Conservation (phyloP, 2,113 vertebrate species). For the Anhinga anhinga region DNA sequence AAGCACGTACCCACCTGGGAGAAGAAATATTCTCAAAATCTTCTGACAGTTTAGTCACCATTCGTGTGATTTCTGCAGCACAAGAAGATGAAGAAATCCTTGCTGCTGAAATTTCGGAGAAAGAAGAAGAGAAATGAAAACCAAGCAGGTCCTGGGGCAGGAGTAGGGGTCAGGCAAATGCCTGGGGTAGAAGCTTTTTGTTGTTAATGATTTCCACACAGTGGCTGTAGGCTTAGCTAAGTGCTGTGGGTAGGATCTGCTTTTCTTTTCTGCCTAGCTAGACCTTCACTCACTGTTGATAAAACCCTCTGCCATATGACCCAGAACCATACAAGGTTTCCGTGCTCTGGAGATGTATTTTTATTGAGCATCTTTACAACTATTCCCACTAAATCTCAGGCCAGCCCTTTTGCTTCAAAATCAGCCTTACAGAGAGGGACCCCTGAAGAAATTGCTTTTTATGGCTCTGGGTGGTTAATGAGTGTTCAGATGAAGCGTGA, state of each 20-base stretch:
- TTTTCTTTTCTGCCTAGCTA: neutral
- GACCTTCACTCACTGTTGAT: neutral
- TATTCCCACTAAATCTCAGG: neutral
- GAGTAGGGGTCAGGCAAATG: neutral
- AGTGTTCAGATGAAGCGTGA: neutral
- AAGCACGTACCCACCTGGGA: neutral
- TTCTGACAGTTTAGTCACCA: conserved; percentile 68
- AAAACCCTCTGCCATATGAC: neutral
- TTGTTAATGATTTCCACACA: neutral
- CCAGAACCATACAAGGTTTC: neutral
- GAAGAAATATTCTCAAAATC: conserved; percentile 57
- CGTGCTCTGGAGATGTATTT: neutral
- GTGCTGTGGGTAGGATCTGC: neutral
- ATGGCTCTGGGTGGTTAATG: neutral
- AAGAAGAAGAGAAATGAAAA: neutral
- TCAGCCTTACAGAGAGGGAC: neutral
- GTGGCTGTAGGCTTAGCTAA: neutral
- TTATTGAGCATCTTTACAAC: neutral
- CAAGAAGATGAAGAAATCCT: conserved; percentile 76
- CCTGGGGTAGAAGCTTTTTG: neutral
- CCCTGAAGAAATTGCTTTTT: conserved; percentile 5
- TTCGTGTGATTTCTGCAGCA: conserved; percentile 67
- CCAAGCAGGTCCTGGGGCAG: neutral
- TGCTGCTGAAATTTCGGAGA: conserved; percentile 68
- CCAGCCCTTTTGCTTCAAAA: neutral